Percentiles rank a stretch among this genome's conserved stretches.
These are phyloP conservation scores for Tholera decimalis DNA, from an alignment of 2,888 invertebrate genomes.

Conservation along the genomic window DNA sequence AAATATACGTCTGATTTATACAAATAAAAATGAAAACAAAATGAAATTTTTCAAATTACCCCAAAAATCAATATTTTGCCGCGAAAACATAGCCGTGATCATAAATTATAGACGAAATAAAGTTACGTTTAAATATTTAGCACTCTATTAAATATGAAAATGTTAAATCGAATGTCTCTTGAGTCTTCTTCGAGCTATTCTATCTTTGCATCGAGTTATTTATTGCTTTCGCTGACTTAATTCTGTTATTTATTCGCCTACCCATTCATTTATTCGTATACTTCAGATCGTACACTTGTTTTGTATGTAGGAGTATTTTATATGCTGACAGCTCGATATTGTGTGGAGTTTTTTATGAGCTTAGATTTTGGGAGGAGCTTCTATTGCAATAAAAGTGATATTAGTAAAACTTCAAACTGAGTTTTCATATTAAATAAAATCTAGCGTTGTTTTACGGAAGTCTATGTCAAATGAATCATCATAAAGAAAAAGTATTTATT, in stretches of 20 bases:
- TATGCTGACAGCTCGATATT: constrained; percentile 45
- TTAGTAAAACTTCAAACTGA: too few relatives aligned
- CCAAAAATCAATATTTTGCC: constrained; percentile 31
- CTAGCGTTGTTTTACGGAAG: too few relatives aligned
- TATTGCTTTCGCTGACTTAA: constrained; percentile 39
- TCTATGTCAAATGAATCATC: too few relatives aligned
- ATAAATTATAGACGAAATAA: constrained; percentile 39
- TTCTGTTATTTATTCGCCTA: constrained; percentile 49
- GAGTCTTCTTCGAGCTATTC: constrained; percentile 38
- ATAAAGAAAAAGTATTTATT: too few relatives aligned
- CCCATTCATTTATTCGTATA: constrained; percentile 55
- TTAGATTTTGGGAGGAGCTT: neutral
- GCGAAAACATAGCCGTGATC: constrained; percentile 6
- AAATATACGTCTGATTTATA: constrained; percentile 9
- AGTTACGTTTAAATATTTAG: constrained; percentile 48
- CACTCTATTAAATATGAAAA: constrained; percentile 44
- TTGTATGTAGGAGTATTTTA: constrained; percentile 31
- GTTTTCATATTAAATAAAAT: too few relatives aligned
- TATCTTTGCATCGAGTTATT: too few relatives aligned
- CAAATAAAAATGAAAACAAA: constrained; percentile 21
- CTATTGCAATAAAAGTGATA: neutral
- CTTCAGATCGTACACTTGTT: constrained; percentile 43
- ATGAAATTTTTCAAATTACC: constrained; percentile 26
- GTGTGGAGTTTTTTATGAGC: constrained; percentile 13
- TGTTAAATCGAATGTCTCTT: constrained; percentile 57